Evolutionary conservation across 2,797 vertebrate species (phyloP).

Genomic region (Rallus crepitans): DNA sequence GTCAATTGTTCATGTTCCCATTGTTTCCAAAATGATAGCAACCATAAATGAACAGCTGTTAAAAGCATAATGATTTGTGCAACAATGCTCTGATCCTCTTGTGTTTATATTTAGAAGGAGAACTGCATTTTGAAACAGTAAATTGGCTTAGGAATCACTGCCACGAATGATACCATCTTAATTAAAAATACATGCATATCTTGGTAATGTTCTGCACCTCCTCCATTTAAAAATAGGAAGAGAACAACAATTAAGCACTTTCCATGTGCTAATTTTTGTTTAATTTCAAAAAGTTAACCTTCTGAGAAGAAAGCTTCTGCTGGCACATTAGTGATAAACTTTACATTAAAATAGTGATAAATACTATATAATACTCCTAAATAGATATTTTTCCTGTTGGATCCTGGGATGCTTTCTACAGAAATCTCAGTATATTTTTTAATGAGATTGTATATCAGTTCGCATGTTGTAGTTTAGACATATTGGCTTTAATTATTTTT

Average conservation of each 20-base stretch:
- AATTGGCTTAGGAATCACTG: constrained; percentile 45
- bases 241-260: constrained; percentile 52
- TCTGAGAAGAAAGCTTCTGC: constrained; percentile 63
- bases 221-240: constrained; percentile 39
- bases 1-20: constrained; percentile 44
- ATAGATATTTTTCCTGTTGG: constrained; percentile 38
- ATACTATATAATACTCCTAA: constrained; percentile 25
- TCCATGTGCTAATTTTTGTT: constrained; percentile 46
- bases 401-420: constrained; percentile 27
- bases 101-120: constrained; percentile 51
- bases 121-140: constrained; percentile 34
- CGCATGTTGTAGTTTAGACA: constrained; percentile 55
- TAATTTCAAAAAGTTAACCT: constrained; percentile 60
- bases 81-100: constrained; percentile 32
- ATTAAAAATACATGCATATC: constrained; percentile 60
- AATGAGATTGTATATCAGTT: constrained; percentile 66
- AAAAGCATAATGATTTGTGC: constrained; percentile 57
- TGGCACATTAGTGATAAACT: constrained; percentile 50
- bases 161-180: constrained; percentile 48
- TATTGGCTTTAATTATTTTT: constrained; percentile 69
- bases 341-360: constrained; percentile 50
- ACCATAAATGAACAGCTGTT: constrained; percentile 60
- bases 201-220: constrained; percentile 10
- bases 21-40: constrained; percentile 47
- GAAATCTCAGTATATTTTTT: constrained; percentile 56